Percentiles rank a stretch among this genome's conserved stretches.
Evolutionary conservation across 2,113 vertebrate species (phyloP).

Genomic region (Vulpes lagopus): DNA sequence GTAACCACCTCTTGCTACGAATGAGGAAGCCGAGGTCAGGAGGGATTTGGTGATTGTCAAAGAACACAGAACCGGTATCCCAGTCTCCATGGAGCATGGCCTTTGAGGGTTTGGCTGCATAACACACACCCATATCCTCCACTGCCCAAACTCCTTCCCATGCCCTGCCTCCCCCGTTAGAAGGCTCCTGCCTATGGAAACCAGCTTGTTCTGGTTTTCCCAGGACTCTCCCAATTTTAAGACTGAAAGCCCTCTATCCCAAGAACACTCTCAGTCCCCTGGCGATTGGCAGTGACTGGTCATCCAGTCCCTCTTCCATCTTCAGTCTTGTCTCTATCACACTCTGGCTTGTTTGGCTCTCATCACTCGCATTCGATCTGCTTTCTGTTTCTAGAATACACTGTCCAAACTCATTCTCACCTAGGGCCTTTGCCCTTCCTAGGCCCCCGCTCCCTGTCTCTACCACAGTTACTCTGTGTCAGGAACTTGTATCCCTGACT

Average conservation of each 20-base stretch:
- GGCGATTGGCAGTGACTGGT: rapidly evolving
- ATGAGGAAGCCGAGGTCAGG: background rate
- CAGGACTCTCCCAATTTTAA: background rate
- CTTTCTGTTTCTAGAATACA: background rate
- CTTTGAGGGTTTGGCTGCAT: background rate
- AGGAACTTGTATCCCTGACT: rapidly evolving
- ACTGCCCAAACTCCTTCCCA: rapidly evolving
- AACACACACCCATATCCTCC: rapidly evolving
- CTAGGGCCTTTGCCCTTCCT: background rate
- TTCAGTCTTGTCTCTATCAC: background rate
- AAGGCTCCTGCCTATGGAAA: background rate
- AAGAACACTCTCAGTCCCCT: rapidly evolving
- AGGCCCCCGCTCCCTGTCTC: too few species aligned
- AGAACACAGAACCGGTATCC: background rate
- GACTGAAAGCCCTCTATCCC: background rate
- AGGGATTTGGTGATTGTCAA: background rate
- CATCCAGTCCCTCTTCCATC: rapidly evolving
- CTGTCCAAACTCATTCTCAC: too few species aligned
- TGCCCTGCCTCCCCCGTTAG: rapidly evolving
- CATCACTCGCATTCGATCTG: background rate
- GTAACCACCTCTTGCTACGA: background rate
- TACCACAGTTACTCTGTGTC: background rate
- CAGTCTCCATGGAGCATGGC: rapidly evolving
- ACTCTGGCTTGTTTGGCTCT: background rate
- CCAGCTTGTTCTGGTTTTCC: rapidly evolving